A percentile compares a stretch with the other conserved stretches of the same genome.
Conservation (phyloP, 2,797 vertebrate species). For the Halcyon smyrnensis region DNA sequence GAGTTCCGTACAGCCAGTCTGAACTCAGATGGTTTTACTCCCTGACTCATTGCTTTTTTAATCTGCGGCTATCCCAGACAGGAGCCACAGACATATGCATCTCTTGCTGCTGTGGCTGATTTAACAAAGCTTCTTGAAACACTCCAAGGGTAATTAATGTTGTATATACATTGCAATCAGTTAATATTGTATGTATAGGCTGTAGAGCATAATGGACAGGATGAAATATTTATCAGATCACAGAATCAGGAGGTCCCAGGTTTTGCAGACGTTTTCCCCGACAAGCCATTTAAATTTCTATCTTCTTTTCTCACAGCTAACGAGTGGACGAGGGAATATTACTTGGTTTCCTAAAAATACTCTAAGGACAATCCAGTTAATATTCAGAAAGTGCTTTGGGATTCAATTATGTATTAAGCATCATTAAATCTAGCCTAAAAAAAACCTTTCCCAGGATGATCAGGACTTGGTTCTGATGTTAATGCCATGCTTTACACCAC, state of each 20-base stretch:
- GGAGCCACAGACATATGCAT: background rate
- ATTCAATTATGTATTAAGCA: conserved; percentile 55
- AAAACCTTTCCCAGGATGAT: conserved; percentile 26
- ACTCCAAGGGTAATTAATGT: conserved; percentile 1
- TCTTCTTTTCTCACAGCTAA: conserved; percentile 45
- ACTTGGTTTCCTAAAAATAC: conserved; percentile 52
- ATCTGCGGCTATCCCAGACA: background rate
- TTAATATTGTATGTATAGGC: conserved; percentile 15
- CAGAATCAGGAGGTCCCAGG: background rate
- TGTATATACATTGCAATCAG: background rate
- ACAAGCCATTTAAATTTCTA: conserved; percentile 24
- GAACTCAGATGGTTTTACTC: background rate
- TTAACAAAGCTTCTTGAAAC: conserved; percentile 20
- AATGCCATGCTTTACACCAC: conserved; percentile 26
- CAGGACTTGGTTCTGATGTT: conserved; percentile 34
- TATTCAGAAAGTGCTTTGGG: conserved; percentile 58
- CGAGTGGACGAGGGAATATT: conserved; percentile 39
- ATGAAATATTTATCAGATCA: conserved; percentile 42
- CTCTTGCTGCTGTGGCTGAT: background rate
- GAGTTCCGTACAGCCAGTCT: background rate
- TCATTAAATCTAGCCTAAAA: conserved; percentile 64
- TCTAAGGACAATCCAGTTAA: conserved; percentile 64
- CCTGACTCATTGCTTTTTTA: background rate
- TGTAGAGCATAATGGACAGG: conserved; percentile 7
- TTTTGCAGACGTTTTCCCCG: conserved; percentile 41